Base-by-base conservation (phyloP, 1,140 invertebrate species). In the Drosophila pseudoobscura region DNA sequence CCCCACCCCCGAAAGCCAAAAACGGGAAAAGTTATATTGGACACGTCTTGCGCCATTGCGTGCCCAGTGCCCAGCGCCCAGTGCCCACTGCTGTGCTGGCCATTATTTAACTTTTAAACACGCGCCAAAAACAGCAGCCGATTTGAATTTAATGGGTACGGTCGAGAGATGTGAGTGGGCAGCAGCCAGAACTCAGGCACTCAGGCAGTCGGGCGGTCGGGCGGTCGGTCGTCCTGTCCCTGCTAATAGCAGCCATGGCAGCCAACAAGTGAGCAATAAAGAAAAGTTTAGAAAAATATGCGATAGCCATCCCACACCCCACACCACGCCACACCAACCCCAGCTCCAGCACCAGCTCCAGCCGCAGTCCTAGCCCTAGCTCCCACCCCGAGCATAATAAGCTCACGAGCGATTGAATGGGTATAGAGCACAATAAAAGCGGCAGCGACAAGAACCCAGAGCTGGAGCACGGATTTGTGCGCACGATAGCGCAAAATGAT, bases 401-500 rank as follows among this genome's bases (percentile, higher is more conserved):
- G 78, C 82, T 88, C 83, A 87, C 83, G 71, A 73, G 77, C 83
- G 75, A 89, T 89, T 89, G 83, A 88, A 83, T 88, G 83, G 78
- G 71, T 75, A 79, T 76, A 58, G 68, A 77, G 56, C 71, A 75
- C 82, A 82, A 85, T 85, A 85, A 82, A 78, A 72, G 59, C 55
- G 56, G 22, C 57, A 46, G 46, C 35, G 35, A 39, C 35, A 35
- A 55, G 62, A 50, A 47, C 55, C 44, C 31, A 35, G 31, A 82
- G 79, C 66, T 77, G 82, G 66, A 26, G 83, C 83, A 88, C 71
- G 79, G 84, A 83, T 88, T 89, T 88, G 84, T 88, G 83, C 84
- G 83, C 84, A 79, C 84, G 83, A 88, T 88, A 88, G 79, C 84
- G 83, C 83, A 88, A 88, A 90, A 90, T 88, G 80, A 90, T 88